Percentiles rank a stretch among this genome's conserved stretches.
phyloP scores from a whole-genome alignment of 1,140 invertebrate genomes.

The Orius insidiosus region DNA sequence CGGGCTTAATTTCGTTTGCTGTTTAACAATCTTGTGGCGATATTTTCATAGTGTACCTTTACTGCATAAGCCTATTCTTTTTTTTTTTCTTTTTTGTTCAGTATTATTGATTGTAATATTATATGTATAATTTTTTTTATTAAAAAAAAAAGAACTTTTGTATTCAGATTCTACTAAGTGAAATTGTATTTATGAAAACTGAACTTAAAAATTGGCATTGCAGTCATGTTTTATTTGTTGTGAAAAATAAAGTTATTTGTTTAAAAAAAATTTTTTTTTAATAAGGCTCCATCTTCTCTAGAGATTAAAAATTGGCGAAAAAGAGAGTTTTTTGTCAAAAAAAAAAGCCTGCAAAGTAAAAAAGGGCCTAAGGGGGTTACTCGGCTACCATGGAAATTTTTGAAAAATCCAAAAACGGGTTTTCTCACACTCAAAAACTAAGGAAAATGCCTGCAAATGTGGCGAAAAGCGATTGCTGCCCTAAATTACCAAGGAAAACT shows the following conservation, averaged over 20 bases:
- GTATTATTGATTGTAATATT: slow-evolving; percentile 11
- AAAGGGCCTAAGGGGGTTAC: no score
- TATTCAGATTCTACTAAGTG: slow-evolving; percentile 6
- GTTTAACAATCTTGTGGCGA: slow-evolving; percentile 1
- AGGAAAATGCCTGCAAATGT: no score
- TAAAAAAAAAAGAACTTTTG: slow-evolving; percentile 6
- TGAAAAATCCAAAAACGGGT: no score
- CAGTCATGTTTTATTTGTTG: slow-evolving; percentile 14
- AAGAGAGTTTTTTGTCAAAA: no score
- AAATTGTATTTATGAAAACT: slow-evolving; percentile 6
- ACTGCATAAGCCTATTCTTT: background rate
- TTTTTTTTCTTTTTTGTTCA: background rate
- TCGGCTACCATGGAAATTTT: no score
- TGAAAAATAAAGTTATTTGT: slow-evolving; percentile 16
- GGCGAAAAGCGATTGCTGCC: no score
- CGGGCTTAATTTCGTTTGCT: slow-evolving; percentile 1
- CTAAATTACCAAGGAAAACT: no score
- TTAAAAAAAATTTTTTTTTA: no score
- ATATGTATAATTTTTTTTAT: background rate
- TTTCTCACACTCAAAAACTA: no score
- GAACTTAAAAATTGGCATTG: slow-evolving; percentile 10
- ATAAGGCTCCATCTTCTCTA: no score
- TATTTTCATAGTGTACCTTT: slow-evolving; percentile 2
- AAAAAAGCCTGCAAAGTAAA: no score
- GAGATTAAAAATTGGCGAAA: no score